Evolutionary conservation across 1,140 invertebrate species (phyloP).

Genomic region (Rhopalosiphum maidis): DNA sequence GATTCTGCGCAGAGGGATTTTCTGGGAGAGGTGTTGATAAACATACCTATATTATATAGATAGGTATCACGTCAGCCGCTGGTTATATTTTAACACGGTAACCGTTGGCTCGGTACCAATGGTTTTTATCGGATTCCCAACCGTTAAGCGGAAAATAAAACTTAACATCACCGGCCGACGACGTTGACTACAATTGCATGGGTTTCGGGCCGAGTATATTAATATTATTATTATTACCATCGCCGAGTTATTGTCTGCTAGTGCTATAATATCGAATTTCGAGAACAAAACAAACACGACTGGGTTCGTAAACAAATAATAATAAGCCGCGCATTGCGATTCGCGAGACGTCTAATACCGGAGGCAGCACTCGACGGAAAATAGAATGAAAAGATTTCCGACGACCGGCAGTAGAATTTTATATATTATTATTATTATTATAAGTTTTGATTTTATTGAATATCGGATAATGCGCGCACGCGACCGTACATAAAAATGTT

Average conservation of each 20-base stretch:
- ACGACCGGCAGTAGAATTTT: background rate
- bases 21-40: background rate
- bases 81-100: background rate
- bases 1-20: background rate
- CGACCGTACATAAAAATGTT: background rate
- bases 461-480: background rate
- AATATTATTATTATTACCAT: background rate
- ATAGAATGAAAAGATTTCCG: background rate
- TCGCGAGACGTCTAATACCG: background rate
- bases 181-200: background rate
- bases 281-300: background rate
- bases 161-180: background rate
- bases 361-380: background rate
- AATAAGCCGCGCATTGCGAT: background rate
- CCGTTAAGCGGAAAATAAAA: background rate
- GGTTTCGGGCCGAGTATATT: background rate
- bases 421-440: background rate
- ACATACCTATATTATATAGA: background rate
- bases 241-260: background rate
- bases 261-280: background rate
- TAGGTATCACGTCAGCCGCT: background rate
- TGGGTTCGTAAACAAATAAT: conserved; percentile 19
- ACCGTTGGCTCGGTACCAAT: conserved; percentile 2
- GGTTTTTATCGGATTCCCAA: background rate
- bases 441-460: background rate